phyloP scores from a whole-genome alignment of 2,888 invertebrate species.

The Melinopterus prodromus region DNA sequence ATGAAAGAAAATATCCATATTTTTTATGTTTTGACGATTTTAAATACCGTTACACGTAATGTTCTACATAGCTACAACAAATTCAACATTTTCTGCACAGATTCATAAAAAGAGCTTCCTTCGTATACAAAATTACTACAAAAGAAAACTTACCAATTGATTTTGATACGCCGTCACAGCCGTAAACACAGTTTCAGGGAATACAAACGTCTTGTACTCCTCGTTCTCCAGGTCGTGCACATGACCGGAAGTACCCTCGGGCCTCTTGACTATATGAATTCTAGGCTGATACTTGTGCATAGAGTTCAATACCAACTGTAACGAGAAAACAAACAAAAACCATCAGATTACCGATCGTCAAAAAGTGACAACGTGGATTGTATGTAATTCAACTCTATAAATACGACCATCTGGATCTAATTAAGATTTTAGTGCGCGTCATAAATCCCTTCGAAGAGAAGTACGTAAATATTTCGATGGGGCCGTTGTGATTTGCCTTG shows the following conservation, averaged over 20 bases:
- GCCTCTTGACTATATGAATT: conserved; percentile 77
- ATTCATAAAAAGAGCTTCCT: too few species aligned
- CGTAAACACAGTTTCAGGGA: conserved; percentile 84
- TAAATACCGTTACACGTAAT: too few species aligned
- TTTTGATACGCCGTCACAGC: conserved; percentile 90
- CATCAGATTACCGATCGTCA: background rate
- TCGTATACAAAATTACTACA: background rate
- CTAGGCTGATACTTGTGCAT: conserved; percentile 88
- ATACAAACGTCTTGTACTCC: conserved; percentile 80
- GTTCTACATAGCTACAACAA: too few species aligned
- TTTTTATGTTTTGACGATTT: too few species aligned
- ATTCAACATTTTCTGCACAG: too few species aligned
- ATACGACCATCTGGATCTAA: background rate
- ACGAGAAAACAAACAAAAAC: conserved; percentile 39
- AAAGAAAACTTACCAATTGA: conserved; percentile 73
- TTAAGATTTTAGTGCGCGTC: background rate
- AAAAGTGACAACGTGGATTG: conserved; percentile 8
- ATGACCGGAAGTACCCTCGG: conserved; percentile 67
- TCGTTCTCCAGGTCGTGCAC: conserved; percentile 75
- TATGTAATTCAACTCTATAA: background rate
- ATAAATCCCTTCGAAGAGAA: background rate
- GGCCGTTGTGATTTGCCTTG: background rate
- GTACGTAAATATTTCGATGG: background rate
- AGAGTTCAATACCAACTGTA: conserved; percentile 82
- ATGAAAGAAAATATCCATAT: too few species aligned